phyloP scores from a whole-genome alignment of 23 tunicate species.

The Halocynthia aurantium region DNA sequence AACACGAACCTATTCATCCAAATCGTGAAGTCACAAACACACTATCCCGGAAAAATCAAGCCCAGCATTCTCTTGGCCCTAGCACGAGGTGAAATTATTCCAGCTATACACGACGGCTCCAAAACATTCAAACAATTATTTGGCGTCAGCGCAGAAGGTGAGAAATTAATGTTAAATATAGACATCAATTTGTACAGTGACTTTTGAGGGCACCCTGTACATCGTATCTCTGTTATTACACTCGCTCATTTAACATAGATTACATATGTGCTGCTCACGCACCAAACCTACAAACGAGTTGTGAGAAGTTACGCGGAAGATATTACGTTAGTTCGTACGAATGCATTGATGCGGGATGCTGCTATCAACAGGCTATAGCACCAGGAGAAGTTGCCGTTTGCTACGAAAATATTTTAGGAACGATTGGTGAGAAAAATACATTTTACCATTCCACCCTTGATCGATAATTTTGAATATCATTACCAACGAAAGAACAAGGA shows the following conservation, averaged over 20 bases:
- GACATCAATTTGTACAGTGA: too few species aligned
- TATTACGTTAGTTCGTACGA: constrained; percentile 41
- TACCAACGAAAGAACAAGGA: too few species aligned
- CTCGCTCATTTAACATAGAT: constrained; percentile 25
- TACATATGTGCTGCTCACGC: constrained; percentile 77
- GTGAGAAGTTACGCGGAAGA: constrained; percentile 24
- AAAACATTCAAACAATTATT: constrained; percentile 57
- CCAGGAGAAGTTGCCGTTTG: constrained; percentile 32
- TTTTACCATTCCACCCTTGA: background rate
- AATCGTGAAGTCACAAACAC: constrained; percentile 56
- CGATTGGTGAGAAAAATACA: constrained; percentile 45
- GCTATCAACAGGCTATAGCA: constrained; percentile 19
- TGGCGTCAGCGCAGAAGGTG: constrained; percentile 72
- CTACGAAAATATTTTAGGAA: constrained; percentile 74
- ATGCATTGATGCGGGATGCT: constrained; percentile 81
- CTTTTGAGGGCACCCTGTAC: too few species aligned
- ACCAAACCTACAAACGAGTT: constrained; percentile 20
- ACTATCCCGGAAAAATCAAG: constrained; percentile 60
- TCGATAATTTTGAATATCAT: background rate
- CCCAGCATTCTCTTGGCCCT: constrained; percentile 65
- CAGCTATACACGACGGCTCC: constrained; percentile 29
- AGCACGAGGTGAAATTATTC: constrained; percentile 39
- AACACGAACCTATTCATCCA: constrained; percentile 63
- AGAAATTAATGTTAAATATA: background rate
- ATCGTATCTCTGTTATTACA: too few species aligned